Percentiles rank a stretch among this genome's conserved stretches.
Conservation (phyloP, 1,140 invertebrate genomes). For the Drosophila teissieri region DNA sequence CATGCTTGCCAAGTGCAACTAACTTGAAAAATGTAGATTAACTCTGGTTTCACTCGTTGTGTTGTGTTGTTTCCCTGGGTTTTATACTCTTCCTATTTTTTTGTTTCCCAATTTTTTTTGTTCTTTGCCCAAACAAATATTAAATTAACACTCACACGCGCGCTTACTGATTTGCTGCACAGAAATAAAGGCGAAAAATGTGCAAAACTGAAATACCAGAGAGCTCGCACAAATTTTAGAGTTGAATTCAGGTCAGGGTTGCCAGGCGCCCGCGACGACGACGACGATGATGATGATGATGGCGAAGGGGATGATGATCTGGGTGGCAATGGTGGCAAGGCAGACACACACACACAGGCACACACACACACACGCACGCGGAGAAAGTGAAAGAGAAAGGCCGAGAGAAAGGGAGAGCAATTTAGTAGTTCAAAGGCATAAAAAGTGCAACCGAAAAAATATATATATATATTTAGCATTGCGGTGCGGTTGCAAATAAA, state of each 20-base stretch:
- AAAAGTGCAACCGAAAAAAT: slow-evolving; percentile 49
- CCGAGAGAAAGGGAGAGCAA: slow-evolving; percentile 36
- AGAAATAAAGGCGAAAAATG: slow-evolving; percentile 16
- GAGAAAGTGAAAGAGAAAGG: slow-evolving; percentile 9
- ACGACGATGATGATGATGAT: slow-evolving; percentile 31
- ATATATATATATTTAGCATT: background rate
- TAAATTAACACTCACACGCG: slow-evolving; percentile 64
- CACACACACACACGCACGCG: slow-evolving; percentile 1
- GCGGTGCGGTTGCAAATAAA: slow-evolving; percentile 1
- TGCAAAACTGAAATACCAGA: slow-evolving; percentile 42
- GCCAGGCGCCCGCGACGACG: slow-evolving; percentile 58
- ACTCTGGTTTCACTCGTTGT: slow-evolving; percentile 23
- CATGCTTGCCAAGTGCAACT: slow-evolving; percentile 38
- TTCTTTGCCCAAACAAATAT: slow-evolving; percentile 54
- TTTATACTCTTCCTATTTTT: too few species aligned
- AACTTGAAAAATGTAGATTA: slow-evolving; percentile 56
- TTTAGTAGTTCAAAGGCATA: slow-evolving; percentile 73
- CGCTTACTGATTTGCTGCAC: slow-evolving; percentile 40
- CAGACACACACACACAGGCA: slow-evolving; percentile 50
- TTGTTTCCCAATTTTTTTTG: background rate
- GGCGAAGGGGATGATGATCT: slow-evolving; percentile 29
- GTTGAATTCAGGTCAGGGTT: slow-evolving; percentile 76
- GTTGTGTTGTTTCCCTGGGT: background rate
- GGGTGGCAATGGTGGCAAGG: slow-evolving; percentile 34
- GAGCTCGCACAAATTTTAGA: slow-evolving; percentile 62